Percentiles rank a stretch among this genome's conserved stretches.
Evolutionary conservation across 2,113 vertebrate species (phyloP).

Genomic region (Poeciliopsis occidentalis): DNA sequence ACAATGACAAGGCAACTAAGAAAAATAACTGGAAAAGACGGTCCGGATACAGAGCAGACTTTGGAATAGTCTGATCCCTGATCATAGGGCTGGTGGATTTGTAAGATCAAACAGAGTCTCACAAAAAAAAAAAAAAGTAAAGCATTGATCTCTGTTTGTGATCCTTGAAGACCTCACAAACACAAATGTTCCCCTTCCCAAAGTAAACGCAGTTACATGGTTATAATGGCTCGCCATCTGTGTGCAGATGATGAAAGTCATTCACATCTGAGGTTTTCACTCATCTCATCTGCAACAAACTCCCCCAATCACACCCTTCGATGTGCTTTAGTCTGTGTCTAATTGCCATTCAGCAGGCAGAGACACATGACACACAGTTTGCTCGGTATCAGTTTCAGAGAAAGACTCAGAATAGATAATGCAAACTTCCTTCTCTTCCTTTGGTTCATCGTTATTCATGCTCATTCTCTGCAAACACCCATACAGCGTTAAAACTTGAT

Average conservation of each 20-base stretch:
- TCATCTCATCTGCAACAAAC: slow-evolving; percentile 74
- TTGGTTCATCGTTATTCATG: slow-evolving; percentile 39
- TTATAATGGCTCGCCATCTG: slow-evolving; percentile 59
- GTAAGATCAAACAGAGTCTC: background rate
- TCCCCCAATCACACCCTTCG: slow-evolving; percentile 69
- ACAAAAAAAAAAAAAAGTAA: slow-evolving; percentile 23
- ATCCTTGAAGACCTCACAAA: slow-evolving; percentile 51
- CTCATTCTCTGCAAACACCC: slow-evolving; percentile 28
- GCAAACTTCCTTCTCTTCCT: slow-evolving; percentile 39
- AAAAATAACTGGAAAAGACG: too few relatives aligned
- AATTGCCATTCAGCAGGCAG: slow-evolving; percentile 71
- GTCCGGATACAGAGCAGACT: too few relatives aligned
- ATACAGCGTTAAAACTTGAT: slow-evolving; percentile 6
- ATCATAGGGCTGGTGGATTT: background rate
- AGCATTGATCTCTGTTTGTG: slow-evolving; percentile 34
- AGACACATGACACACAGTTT: slow-evolving; percentile 59
- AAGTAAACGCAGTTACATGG: slow-evolving; percentile 64
- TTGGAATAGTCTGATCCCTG: too few relatives aligned
- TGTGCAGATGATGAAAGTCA: slow-evolving; percentile 69
- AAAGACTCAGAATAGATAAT: slow-evolving; percentile 49
- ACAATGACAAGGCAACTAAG: too few relatives aligned
- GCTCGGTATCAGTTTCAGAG: slow-evolving; percentile 50
- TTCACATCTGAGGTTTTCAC: slow-evolving; percentile 64
- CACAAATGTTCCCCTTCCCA: slow-evolving; percentile 49
- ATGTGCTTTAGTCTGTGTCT: slow-evolving; percentile 73